Base-by-base conservation (phyloP, 2,113 vertebrate species). In the Cichladusa arquata region DNA sequence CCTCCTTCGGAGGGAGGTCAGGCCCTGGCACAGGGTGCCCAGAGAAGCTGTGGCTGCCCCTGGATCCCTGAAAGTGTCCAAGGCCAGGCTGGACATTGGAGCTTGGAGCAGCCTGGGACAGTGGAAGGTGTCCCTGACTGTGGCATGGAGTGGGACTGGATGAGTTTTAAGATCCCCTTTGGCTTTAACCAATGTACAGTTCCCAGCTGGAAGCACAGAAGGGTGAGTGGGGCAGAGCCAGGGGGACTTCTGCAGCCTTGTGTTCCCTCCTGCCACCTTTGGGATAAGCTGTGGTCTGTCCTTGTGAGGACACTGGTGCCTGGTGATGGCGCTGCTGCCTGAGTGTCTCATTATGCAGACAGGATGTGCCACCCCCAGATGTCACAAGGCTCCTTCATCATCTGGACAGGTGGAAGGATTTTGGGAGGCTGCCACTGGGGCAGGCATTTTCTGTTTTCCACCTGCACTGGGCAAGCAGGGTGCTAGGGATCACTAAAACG, bases 51-150 rank as follows among this genome's bases (percentile, higher is more conserved):
- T 7, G 69, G 45, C 33, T 66, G 38, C 23, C 38, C 33, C 45
- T 65, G 66, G 76, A 67, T 74, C 45, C 23, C 36, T 36, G 36
- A 9, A 8, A 36, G 45, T 81, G 61, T 0, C 38, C 69, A 45
- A 45, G 60, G 28, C 45, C 38, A 29, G 45, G 33, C 0, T 89
- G 86, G 44, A 33, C 14, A 10, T 25, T 50, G 48, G 44, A 31
- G 26, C 36, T 65, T 7, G 58, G 60, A 60, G 38, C 45, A 58
- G 0, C 23, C 61, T 67, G 61, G 61, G 19, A 0, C 0, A 5
- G 38, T 67, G 53, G 53, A 0, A 81, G 19, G 29, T 60, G 70
- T 31, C 47, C 19, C n/a, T 74, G 45, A 0, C 38, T 0, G 0
- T 18, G 16, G n/a, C 29, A 40, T 22, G 53, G 26, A 15, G 6